phyloP scores from a whole-genome alignment of 2,888 invertebrate genomes.

The Agrotis ipsilon region DNA sequence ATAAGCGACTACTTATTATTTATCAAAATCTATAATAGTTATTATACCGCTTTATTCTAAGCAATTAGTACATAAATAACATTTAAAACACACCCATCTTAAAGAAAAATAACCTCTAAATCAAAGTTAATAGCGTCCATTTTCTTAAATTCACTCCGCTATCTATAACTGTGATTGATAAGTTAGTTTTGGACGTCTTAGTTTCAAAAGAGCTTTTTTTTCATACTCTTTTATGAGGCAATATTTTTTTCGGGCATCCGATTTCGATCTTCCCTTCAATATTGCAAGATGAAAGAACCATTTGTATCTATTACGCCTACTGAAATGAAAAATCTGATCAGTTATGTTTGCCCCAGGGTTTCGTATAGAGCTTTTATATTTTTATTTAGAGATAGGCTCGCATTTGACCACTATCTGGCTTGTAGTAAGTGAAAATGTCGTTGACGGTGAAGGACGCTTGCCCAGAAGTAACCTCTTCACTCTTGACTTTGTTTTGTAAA shows the following conservation, averaged over 20 bases:
- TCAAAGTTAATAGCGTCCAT: slow-evolving; percentile 7
- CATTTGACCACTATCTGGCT: no score
- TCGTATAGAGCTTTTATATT: no score
- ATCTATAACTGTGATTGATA: slow-evolving; percentile 57
- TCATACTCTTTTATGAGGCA: slow-evolving; percentile 20
- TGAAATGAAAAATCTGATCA: slow-evolving; percentile 32
- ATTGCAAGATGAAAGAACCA: slow-evolving; percentile 44
- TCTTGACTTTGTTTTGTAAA: no score
- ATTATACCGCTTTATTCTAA: no score
- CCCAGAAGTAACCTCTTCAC: no score
- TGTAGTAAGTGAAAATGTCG: no score
- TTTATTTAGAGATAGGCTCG: no score
- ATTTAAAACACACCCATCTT: background rate
- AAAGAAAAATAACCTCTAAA: slow-evolving; percentile 23
- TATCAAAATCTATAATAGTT: no score
- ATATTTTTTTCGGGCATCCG: slow-evolving; percentile 50
- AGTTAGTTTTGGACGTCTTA: slow-evolving; percentile 33
- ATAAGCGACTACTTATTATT: no score
- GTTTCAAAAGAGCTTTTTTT: slow-evolving; percentile 34
- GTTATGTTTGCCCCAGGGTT: background rate
- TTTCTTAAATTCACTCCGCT: slow-evolving; percentile 24
- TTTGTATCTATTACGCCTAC: slow-evolving; percentile 50
- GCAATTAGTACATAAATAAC: no score
- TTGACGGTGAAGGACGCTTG: no score
- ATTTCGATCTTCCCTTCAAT: slow-evolving; percentile 45